These are phyloP conservation scores for Dichetophora obliterata DNA, from an alignment of 2,888 invertebrate genomes.

Conservation along the genomic window DNA sequence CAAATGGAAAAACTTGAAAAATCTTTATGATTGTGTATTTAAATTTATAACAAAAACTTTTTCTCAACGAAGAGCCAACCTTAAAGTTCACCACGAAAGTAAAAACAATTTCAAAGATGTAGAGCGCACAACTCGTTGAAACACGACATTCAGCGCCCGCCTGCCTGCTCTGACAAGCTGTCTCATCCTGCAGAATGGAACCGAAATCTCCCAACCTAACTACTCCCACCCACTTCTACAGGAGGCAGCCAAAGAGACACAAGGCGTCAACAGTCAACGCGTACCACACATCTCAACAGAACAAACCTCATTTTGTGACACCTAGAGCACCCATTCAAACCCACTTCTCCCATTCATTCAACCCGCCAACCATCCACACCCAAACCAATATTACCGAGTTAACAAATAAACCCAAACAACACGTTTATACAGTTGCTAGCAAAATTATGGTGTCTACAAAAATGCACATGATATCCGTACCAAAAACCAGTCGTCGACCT, in stretches of 20 bases:
- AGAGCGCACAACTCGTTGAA: slow-evolving; percentile 3
- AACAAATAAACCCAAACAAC: slow-evolving; percentile 29
- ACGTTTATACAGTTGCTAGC: slow-evolving; percentile 10
- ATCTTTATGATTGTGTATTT: slow-evolving; percentile 7
- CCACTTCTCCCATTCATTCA: background rate
- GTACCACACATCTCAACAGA: background rate
- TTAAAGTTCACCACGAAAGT: slow-evolving; percentile 35
- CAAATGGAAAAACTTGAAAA: slow-evolving; percentile 7
- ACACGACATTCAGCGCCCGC: background rate
- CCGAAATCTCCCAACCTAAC: background rate
- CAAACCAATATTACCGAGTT: background rate
- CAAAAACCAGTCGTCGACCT: background rate
- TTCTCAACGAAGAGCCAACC: slow-evolving; percentile 14
- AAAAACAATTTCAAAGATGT: slow-evolving; percentile 21
- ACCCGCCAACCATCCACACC: background rate
- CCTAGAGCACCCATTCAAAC: background rate
- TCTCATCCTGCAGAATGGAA: background rate
- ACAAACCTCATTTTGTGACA: background rate
- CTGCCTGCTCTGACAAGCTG: background rate
- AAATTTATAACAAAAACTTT: slow-evolving; percentile 22
- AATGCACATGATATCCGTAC: slow-evolving; percentile 40
- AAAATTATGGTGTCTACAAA: slow-evolving; percentile 41
- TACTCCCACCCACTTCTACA: background rate
- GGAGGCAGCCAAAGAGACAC: background rate
- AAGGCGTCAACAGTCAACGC: background rate